Evolutionary conservation across 2,888 invertebrate species (phyloP).

Genomic region (Pasiphila rectangulata): DNA sequence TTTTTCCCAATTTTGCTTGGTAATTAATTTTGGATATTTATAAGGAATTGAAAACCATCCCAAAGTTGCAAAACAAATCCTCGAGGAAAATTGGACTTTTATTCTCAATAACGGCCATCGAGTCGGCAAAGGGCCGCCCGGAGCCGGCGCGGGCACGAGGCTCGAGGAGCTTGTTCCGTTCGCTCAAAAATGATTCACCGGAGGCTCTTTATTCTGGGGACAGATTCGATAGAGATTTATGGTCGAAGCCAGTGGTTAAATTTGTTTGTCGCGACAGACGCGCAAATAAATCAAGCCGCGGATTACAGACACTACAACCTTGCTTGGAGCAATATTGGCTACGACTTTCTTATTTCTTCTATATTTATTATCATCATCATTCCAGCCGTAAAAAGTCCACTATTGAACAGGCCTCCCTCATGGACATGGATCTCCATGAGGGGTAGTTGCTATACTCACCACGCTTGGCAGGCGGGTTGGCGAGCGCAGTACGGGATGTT

Average conservation of each 20-base stretch:
- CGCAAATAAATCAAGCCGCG: constrained; percentile 27
- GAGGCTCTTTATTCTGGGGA: constrained; percentile 13
- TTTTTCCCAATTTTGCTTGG: background rate
- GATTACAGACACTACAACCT: constrained; percentile 26
- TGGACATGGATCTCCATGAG: no score
- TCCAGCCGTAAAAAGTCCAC: no score
- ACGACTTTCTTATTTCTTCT: no score
- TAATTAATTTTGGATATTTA: background rate
- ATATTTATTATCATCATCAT: no score
- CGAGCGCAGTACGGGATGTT: no score
- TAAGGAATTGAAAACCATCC: background rate
- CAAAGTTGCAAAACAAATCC: background rate
- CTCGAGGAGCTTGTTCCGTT: no score
- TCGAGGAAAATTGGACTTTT: background rate
- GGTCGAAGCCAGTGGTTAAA: constrained; percentile 22
- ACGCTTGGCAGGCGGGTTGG: no score
- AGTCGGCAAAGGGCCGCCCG: no score
- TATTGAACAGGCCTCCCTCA: no score
- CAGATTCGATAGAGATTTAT: constrained; percentile 28
- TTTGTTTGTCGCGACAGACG: constrained; percentile 25
- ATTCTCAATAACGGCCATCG: background rate
- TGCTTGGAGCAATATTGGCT: no score
- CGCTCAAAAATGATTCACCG: constrained; percentile 30
- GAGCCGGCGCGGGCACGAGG: constrained; percentile 1
- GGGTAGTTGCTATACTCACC: no score